These are phyloP conservation scores for Harlomillsia oculata DNA, from an alignment of 1,140 invertebrate species.

Conservation along the genomic window DNA sequence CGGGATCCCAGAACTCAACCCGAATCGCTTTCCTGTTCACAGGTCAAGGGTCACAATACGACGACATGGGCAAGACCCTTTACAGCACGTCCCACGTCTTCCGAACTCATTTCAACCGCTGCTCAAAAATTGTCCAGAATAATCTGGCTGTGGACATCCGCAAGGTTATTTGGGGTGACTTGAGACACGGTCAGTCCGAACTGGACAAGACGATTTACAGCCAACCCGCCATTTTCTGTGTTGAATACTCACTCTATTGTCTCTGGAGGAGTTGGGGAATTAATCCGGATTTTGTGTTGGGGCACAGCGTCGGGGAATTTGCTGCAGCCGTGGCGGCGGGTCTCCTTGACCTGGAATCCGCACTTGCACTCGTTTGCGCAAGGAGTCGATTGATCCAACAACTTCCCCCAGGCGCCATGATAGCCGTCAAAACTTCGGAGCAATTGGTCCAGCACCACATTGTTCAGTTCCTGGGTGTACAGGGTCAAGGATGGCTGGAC, in stretches of 20 bases:
- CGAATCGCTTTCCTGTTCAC: slow-evolving; percentile 18
- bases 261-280: slow-evolving; percentile 11
- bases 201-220: slow-evolving; percentile 12
- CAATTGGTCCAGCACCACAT: not conserved
- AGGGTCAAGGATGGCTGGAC: slow-evolving; percentile 1
- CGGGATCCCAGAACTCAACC: too few relatives aligned
- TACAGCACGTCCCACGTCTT: slow-evolving; percentile 9
- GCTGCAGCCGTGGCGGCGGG: slow-evolving; percentile 11
- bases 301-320: slow-evolving; percentile 22
- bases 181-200: not conserved
- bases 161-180: not conserved
- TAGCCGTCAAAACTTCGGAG: slow-evolving; percentile 3
- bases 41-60: slow-evolving; percentile 21
- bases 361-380: slow-evolving; percentile 1
- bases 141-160: not conserved
- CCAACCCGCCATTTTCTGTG: slow-evolving; percentile 17
- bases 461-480: not conserved
- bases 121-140: not conserved
- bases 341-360: slow-evolving; percentile 3
- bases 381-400: slow-evolving; percentile 9
- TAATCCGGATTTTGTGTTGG: slow-evolving; percentile 8
- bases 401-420: slow-evolving; percentile 9
- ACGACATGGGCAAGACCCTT: slow-evolving; percentile 9
- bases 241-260: slow-evolving; percentile 6
- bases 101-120: not conserved